Conservation (phyloP, 1,140 invertebrate species). For the Spodoptera frugiperda region DNA sequence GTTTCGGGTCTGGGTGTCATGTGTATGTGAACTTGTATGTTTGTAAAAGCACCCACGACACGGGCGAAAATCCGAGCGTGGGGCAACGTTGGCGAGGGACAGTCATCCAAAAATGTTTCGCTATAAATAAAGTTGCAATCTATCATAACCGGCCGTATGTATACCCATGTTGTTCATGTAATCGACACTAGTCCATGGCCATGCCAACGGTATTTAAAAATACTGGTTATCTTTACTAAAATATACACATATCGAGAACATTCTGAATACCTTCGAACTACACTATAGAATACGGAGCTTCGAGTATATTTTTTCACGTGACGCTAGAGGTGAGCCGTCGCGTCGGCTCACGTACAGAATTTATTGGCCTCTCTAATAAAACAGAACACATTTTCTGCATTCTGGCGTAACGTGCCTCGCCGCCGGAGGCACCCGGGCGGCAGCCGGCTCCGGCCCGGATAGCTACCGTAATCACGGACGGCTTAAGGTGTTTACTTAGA, state of each 20-base stretch:
- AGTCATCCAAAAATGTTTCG: no score
- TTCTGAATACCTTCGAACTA: not conserved
- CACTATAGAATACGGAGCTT: not conserved
- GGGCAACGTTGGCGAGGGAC: no score
- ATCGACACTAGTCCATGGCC: no score
- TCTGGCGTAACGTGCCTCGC: constrained; percentile 54
- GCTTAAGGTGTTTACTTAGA: constrained; percentile 52
- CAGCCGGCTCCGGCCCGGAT: not conserved
- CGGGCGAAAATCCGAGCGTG: no score
- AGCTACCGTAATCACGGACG: constrained; percentile 47
- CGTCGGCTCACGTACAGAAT: constrained; percentile 73
- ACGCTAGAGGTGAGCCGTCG: constrained; percentile 53
- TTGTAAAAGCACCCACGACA: no score
- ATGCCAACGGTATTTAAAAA: no score
- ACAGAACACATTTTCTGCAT: constrained; percentile 74
- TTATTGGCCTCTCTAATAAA: constrained; percentile 77
- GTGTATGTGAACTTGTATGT: no score
- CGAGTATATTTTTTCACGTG: constrained; percentile 54
- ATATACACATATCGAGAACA: not conserved
- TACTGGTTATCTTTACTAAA: not conserved
- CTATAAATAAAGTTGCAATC: no score
- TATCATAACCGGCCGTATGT: no score
- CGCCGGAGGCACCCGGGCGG: constrained; percentile 11
- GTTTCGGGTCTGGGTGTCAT: no score
- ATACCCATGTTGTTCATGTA: no score